Evolutionary conservation across 2,113 vertebrate genomes (phyloP), one percentile per base, ranked within the genome.

Genomic region (Prochilodus magdalenae): DNA sequence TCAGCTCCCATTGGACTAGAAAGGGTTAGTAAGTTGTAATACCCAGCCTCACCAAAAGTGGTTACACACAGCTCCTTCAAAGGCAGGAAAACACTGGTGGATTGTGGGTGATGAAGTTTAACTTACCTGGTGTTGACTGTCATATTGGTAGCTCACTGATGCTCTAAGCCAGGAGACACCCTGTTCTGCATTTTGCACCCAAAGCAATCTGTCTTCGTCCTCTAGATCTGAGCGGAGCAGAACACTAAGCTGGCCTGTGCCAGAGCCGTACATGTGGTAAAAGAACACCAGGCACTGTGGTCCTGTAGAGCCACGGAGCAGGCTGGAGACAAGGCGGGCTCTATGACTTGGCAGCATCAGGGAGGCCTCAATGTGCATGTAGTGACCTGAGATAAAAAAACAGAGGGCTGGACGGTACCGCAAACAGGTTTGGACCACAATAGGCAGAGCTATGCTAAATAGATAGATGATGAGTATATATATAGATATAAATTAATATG

Each of bases 221-320:
- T 78, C 85, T 47, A 89, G 88, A 84, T 93, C 93, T 3, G 87
- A 94, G 81, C 88, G 91, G 15, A 98, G 87, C 77, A 93, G 95
- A 53, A 98, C 89, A 65, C 89, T 95, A 81, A 99, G 94, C 85
- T 93, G 87, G 49, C 97, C 98, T 0, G 95, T 96, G 1, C 97
- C 96, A 0, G 95, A 95, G 85, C 98, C 98, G 22, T 97, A 97
- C 97, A 99, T 98, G 87, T 98, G 95, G 90, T 96, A 98, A 92
- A 93, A 97, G 87, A 99, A 98, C 14, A 80, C 91, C 86, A 99
- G 88, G 83, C 98, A 99, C 85, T 96, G 97, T 75, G 93, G 91
- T 33, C 93, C 94, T 55, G 90, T 75, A 49, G 93, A 91, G 33
- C 95, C 95, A 78, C 96, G 92, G 71, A 98, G 89, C 29, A 90